Evolutionary conservation across 2,113 vertebrate genomes (phyloP), one percentile per base, ranked within the genome.

Genomic region (Glareola pratincola): DNA sequence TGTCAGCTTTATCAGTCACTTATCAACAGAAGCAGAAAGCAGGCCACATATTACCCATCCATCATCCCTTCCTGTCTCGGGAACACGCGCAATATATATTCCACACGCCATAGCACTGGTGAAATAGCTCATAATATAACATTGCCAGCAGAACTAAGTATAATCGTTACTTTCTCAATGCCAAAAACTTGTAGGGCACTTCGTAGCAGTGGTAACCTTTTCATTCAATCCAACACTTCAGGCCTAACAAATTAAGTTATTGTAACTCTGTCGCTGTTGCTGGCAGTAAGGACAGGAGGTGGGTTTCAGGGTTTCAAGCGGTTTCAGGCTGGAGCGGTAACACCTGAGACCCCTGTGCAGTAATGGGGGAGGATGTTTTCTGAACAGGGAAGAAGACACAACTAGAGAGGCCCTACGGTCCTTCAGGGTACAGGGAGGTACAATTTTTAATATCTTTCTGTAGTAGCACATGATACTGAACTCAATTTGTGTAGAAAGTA

Each of bases 1-100:
- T 95, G 95, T 95, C 94, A 96, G 51, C 75, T 95, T 95, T 95
- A 97, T 97, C 96, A 86, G 82, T 91, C 92, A 96, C 92, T 96
- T 96, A 96, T 90, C 92, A 97, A 91, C 78, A 95, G 90, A 73
- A 96, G 95, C 83, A 95, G 75, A 94, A 94, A 88, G 82, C 92
- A 88, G 95, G 76, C 79, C 90, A 88, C 79, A 67, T 76, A 93
- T 91, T 78, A 94, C n/a, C 90, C 76, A 96, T 96, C 32, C 72
- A 89, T 97, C 95, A 96, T 92, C 64, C 85, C 60, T 80, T 85
- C 80, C 76, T 51, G 90, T 64, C 91, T 93, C 94, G 84, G 85
- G n/a, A 95, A 88, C 85, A 84, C 3, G 0, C 2, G 9, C 54
- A 71, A 39, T 93, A 86, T 95, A 74, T 95, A 92, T 50, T 56